Evolutionary conservation across 2,113 vertebrate genomes (phyloP).

Genomic region (Microtus pennsylvanicus): DNA sequence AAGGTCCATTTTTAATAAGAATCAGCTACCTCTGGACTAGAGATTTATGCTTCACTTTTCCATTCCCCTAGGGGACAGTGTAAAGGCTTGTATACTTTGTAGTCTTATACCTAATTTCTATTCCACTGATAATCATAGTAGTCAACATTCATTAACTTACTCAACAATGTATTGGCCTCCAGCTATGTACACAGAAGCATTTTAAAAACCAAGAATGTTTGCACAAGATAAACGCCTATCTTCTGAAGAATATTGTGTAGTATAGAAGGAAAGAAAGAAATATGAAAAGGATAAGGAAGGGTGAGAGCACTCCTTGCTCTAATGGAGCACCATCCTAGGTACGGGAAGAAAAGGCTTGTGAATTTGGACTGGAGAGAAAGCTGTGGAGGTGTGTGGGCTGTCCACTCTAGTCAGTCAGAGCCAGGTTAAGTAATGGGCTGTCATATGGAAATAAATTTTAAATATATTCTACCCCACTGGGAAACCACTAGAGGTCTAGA

Average conservation of each 20-base stretch:
- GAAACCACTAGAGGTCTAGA: not conserved
- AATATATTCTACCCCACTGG: not conserved
- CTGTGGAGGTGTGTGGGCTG: not conserved
- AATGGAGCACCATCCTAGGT: not conserved
- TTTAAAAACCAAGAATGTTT: not conserved
- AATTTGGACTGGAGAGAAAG: not conserved
- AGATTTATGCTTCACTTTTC: not conserved
- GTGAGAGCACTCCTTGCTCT: not conserved
- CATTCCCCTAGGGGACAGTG: not conserved
- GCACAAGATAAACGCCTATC: not conserved
- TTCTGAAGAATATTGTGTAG: not conserved
- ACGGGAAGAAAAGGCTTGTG: not conserved
- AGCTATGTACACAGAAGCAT: not conserved
- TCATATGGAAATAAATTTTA: not conserved
- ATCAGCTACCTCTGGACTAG: not conserved
- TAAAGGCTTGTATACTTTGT: not conserved
- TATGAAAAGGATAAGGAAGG: not conserved
- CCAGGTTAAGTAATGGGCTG: not conserved
- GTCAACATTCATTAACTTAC: not conserved
- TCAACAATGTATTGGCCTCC: not conserved
- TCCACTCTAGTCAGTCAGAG: not conserved
- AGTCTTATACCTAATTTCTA: conserved; percentile 21
- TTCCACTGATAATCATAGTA: not conserved
- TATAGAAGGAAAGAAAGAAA: not conserved
- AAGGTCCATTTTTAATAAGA: not conserved